phyloP scores from a whole-genome alignment of 2,797 vertebrate genomes.

The Iguana delicatissima region DNA sequence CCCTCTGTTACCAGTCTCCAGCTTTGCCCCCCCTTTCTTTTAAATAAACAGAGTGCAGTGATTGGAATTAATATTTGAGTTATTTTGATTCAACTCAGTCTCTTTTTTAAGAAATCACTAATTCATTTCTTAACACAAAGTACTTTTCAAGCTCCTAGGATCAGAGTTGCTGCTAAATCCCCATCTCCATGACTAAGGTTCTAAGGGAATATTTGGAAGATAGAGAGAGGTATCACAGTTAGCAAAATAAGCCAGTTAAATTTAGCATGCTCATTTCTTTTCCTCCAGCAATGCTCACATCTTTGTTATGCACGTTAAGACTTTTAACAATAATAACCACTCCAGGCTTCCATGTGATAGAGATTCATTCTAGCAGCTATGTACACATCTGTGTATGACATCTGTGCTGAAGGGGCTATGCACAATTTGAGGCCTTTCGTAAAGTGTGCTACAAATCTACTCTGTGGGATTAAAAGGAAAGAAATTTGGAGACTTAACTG shows the following conservation, averaged over 20 bases:
- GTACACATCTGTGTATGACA: conserved; percentile 54
- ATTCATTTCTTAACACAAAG: conserved; percentile 8
- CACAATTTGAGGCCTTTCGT: conserved; percentile 45
- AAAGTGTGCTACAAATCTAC: conserved; percentile 58
- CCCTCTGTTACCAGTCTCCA: not conserved
- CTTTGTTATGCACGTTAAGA: not conserved
- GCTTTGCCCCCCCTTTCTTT: not conserved
- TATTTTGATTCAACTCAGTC: not conserved
- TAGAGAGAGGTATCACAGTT: conserved; percentile 10
- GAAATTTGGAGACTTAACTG: conserved; percentile 43
- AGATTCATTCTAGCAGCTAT: not conserved
- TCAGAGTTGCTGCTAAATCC: not conserved
- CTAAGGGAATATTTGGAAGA: conserved; percentile 23
- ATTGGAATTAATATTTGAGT: not conserved
- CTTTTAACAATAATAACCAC: conserved; percentile 16
- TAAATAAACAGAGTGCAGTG: not conserved
- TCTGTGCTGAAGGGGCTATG: conserved; percentile 47
- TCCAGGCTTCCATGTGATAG: conserved; percentile 7
- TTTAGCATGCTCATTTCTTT: not conserved
- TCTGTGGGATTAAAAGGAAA: conserved; percentile 53
- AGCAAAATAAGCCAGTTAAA: conserved; percentile 15
- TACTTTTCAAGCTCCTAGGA: not conserved
- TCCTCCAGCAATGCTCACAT: conserved; percentile 7
- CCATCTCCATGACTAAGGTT: not conserved
- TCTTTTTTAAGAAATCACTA: not conserved